phyloP scores from a whole-genome alignment of 2,113 vertebrate species.

The Meleagris gallopavo region DNA sequence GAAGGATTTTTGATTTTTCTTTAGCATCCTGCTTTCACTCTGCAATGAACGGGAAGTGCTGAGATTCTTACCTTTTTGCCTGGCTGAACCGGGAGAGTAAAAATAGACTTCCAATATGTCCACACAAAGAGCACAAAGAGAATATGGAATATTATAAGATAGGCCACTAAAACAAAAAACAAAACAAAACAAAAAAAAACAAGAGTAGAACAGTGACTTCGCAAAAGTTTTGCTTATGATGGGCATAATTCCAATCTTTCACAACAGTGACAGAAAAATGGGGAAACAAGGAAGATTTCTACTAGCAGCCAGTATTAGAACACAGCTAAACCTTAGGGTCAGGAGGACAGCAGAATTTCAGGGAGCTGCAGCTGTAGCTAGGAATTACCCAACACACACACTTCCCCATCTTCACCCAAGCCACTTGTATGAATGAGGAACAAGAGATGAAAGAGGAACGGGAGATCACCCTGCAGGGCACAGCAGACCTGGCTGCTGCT shows the following conservation, averaged over 20 bases:
- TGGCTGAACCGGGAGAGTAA: constrained; percentile 90
- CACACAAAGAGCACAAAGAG: constrained; percentile 96
- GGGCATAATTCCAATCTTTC: not conserved
- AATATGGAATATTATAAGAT: constrained; percentile 92
- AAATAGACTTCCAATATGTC: constrained; percentile 98
- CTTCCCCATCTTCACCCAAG: not conserved
- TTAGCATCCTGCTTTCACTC: not conserved
- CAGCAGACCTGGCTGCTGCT: not conserved
- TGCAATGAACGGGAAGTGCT: not conserved
- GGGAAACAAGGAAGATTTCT: not conserved
- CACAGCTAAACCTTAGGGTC: not conserved
- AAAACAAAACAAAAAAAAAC: constrained; percentile 32
- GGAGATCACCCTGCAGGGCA: not conserved
- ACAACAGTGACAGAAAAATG: not conserved
- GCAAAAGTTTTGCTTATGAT: not conserved
- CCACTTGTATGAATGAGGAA: rapidly evolving
- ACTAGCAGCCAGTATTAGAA: not conserved
- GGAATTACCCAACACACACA: not conserved
- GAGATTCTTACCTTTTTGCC: constrained; percentile 89
- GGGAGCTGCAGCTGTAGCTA: not conserved
- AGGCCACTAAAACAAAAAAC: constrained; percentile 82
- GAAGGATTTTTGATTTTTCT: not conserved
- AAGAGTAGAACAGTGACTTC: constrained; percentile 25
- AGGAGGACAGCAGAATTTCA: not conserved
- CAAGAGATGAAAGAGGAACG: not conserved